phyloP scores from a whole-genome alignment of 2,797 vertebrate genomes.

The Melanotaenia pygmaea region DNA sequence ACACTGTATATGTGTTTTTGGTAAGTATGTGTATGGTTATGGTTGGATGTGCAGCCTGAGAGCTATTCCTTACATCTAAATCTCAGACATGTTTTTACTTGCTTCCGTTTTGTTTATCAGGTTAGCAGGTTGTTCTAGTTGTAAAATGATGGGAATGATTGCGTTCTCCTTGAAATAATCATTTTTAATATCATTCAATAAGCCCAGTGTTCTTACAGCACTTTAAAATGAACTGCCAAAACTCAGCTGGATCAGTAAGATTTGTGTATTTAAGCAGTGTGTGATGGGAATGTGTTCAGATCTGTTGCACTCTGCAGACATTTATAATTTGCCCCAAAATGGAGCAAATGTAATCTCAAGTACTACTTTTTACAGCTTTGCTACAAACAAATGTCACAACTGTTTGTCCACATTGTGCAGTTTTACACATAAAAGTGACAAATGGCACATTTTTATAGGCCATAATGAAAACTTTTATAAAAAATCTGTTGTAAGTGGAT shows the following conservation, averaged over 20 bases:
- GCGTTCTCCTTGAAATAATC: constrained; percentile 51
- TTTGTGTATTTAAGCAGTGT: constrained; percentile 41
- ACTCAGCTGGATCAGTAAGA: constrained; percentile 48
- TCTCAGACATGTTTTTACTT: constrained; percentile 64
- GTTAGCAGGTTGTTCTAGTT: constrained; percentile 57
- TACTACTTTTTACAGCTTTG: constrained; percentile 23
- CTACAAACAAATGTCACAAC: constrained; percentile 17
- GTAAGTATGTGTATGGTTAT: constrained; percentile 59
- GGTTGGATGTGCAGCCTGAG: constrained; percentile 65
- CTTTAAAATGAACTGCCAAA: constrained; percentile 80
- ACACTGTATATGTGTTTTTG: constrained; percentile 74
- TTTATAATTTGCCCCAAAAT: constrained; percentile 41
- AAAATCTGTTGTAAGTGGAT: constrained; percentile 12
- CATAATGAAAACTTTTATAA: constrained; percentile 19
- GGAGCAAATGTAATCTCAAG: constrained; percentile 40
- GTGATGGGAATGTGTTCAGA: constrained; percentile 57
- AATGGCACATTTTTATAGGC: constrained; percentile 39
- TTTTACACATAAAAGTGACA: constrained; percentile 32
- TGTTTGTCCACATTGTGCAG: constrained; percentile 26
- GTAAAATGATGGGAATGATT: constrained; percentile 54
- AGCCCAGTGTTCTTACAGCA: constrained; percentile 74
- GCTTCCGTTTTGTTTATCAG: constrained; percentile 51
- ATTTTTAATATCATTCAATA: constrained; percentile 46
- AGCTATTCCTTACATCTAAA: constrained; percentile 65
- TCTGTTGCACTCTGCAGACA: constrained; percentile 54